phyloP scores from a whole-genome alignment of 2,797 vertebrate species.

The Somateria mollissima region DNA sequence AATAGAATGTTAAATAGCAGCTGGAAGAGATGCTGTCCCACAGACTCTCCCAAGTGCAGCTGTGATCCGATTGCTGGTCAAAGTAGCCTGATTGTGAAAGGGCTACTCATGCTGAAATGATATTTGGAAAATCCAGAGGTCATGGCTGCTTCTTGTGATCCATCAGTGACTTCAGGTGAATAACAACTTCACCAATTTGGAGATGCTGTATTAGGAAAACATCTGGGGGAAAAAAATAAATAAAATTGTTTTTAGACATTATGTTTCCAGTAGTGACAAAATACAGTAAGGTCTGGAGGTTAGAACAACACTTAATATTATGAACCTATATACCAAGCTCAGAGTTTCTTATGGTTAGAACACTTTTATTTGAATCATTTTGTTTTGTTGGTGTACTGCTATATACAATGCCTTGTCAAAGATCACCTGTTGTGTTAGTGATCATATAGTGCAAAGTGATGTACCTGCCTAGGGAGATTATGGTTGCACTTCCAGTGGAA shows the following conservation, averaged over 20 bases:
- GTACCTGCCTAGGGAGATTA: background rate
- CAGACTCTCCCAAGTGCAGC: background rate
- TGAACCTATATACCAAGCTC: background rate
- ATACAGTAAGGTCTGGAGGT: background rate
- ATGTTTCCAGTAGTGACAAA: background rate
- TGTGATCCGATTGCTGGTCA: background rate
- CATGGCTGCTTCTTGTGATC: background rate
- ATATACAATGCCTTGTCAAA: background rate
- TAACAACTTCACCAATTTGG: background rate
- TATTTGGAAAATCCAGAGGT: background rate
- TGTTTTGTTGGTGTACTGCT: background rate
- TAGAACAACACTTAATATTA: background rate
- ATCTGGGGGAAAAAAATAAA: accelerated
- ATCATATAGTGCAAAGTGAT: background rate
- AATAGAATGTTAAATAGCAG: background rate
- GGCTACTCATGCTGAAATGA: background rate
- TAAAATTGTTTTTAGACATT: background rate
- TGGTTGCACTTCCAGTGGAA: background rate
- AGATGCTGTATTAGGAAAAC: background rate
- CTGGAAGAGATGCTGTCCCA: background rate
- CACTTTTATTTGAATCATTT: background rate
- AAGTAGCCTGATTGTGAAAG: background rate
- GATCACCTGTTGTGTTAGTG: background rate
- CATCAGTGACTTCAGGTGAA: background rate
- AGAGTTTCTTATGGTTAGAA: background rate